Conservation (phyloP, 1,140 invertebrate genomes). For the Catajapyx aquilonaris region DNA sequence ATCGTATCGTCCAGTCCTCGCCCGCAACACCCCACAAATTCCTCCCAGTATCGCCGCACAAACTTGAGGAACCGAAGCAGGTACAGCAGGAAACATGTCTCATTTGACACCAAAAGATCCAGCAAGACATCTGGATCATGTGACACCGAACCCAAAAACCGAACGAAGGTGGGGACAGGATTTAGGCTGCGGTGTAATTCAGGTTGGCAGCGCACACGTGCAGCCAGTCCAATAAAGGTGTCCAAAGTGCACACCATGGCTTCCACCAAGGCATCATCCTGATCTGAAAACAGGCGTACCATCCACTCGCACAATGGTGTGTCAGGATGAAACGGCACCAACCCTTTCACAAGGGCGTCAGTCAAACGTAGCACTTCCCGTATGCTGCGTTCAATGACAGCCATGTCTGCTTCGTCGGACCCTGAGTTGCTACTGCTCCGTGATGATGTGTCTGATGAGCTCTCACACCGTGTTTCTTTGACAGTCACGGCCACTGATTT, state of each 20-base stretch:
- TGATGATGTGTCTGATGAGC: conserved; percentile 45
- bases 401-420: conserved; percentile 54
- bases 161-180: conserved; percentile 58
- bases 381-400: conserved; percentile 63
- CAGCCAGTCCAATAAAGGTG: conserved; percentile 61
- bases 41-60: conserved; percentile 57
- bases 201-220: conserved; percentile 44
- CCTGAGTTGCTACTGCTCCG: conserved; percentile 39
- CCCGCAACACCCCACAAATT: conserved; percentile 54
- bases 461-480: conserved; percentile 67
- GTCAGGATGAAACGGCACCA: conserved; percentile 66
- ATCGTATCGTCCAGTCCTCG: conserved; percentile 59
- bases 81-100: conserved; percentile 76
- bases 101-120: conserved; percentile 72
- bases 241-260: conserved; percentile 80
- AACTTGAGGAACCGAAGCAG: conserved; percentile 67
- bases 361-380: conserved; percentile 48
- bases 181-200: conserved; percentile 37
- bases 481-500: conserved; percentile 77
- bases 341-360: conserved; percentile 56
- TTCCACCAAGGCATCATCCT: conserved; percentile 76
- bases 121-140: conserved; percentile 61
- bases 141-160: conserved; percentile 60
- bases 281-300: conserved; percentile 68
- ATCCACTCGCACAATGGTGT: conserved; percentile 68